phyloP scores from a whole-genome alignment of 2,888 invertebrate genomes.

The Erannis defoliaria region DNA sequence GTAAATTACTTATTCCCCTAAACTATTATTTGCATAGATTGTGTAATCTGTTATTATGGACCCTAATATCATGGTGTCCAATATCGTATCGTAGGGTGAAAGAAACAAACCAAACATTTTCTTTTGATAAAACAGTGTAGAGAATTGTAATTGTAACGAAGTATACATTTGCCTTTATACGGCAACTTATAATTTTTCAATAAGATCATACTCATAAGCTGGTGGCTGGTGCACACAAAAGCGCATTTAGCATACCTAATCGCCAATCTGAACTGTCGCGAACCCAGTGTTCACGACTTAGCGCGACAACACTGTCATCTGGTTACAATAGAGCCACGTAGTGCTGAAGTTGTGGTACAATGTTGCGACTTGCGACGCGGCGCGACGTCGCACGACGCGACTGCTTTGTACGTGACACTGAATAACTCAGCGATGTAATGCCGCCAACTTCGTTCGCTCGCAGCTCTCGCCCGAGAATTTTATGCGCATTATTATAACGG shows the following conservation, averaged over 20 bases:
- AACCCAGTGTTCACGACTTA: constrained; percentile 27
- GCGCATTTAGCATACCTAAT: constrained; percentile 41
- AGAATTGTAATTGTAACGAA: background rate
- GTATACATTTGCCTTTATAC: background rate
- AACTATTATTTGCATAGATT: no score
- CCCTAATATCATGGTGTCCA: no score
- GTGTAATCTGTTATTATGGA: no score
- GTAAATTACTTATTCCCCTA: no score
- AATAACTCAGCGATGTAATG: constrained; percentile 74
- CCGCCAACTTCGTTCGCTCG: constrained; percentile 67
- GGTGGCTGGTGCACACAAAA: constrained; percentile 27
- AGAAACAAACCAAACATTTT: no score
- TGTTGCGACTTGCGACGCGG: constrained; percentile 35
- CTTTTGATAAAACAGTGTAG: no score
- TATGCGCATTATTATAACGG: constrained; percentile 75
- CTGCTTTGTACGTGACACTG: constrained; percentile 70
- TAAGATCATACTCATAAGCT: background rate
- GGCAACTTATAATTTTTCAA: constrained; percentile 3
- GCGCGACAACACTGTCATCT: constrained; percentile 42
- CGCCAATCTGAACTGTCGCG: constrained; percentile 35
- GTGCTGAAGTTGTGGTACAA: constrained; percentile 30
- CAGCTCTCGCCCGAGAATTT: constrained; percentile 69
- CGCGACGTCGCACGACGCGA: constrained; percentile 42
- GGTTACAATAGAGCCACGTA: constrained; percentile 32
- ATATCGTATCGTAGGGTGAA: no score